Evolutionary conservation across 2,888 invertebrate genomes (phyloP).

Genomic region (Hyposoter dolosus): DNA sequence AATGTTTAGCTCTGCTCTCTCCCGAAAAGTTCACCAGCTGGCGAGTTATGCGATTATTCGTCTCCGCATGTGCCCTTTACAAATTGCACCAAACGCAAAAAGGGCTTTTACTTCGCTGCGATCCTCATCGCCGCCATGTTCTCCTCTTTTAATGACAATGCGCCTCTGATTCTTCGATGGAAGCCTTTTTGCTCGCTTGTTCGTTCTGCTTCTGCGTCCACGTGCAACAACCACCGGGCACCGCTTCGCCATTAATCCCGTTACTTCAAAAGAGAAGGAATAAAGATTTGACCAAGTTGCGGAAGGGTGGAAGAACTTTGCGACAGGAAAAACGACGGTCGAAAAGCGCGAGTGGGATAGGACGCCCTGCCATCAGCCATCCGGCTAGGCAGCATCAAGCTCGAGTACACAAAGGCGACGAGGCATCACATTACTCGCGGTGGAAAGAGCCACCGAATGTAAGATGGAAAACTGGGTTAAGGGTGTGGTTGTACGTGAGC

Average conservation of each 20-base stretch:
- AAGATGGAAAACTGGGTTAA: constrained; percentile 57
- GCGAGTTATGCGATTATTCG: background rate
- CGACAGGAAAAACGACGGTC: background rate
- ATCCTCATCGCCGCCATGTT: background rate
- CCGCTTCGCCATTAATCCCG: constrained; percentile 79
- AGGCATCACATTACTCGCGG: constrained; percentile 59
- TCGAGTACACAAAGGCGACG: constrained; percentile 57
- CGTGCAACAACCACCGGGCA: constrained; percentile 28
- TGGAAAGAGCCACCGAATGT: constrained; percentile 53
- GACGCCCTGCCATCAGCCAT: constrained; percentile 57
- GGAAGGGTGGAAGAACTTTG: constrained; percentile 18
- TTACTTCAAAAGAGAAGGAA: constrained; percentile 74
- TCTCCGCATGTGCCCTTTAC: background rate
- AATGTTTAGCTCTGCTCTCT: constrained; percentile 1
- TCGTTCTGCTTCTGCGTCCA: constrained; percentile 34
- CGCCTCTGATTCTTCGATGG: background rate
- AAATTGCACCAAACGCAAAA: background rate
- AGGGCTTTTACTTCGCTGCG: background rate
- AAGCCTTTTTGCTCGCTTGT: constrained; percentile 14
- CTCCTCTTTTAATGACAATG: background rate
- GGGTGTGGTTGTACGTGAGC: constrained; percentile 49
- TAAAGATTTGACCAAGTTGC: constrained; percentile 22
- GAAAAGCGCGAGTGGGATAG: constrained; percentile 26
- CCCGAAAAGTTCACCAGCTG: background rate
- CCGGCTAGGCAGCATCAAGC: constrained; percentile 53